Evolutionary conservation across 1,140 invertebrate genomes (phyloP), one percentile per base, ranked within the genome.

Genomic region (Eriosoma lanigerum): DNA sequence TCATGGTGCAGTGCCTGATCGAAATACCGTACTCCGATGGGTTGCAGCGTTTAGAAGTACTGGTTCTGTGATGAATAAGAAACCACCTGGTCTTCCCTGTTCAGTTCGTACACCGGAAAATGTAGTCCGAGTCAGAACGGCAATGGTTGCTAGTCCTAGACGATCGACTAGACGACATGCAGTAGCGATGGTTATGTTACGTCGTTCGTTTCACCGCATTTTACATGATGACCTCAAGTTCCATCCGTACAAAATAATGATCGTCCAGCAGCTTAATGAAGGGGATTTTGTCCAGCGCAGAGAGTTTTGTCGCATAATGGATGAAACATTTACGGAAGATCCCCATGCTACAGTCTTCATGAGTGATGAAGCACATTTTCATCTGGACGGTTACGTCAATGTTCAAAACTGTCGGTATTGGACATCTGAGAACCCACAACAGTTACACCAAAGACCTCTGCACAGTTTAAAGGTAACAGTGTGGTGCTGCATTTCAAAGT

Each of bases 291-390:
- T 46, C 48, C 50, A 78, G 26, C 21, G 80, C 38, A 81, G 58
- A 26, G 29, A 38, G 81, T 82, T 82, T 73, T 80, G 76, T 80
- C 38, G 60, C 52, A 80, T 60, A 44, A 62, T 60, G 52, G 38
- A 80, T 56, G 15, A 62, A 60, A 80, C 60, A 32, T 62, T 62
- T 38, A 60, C 54, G 29, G 29, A 54, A 26, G 52, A 62, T 60
- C 76, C 76, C 58, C 1, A 32, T 29, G 21, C 29, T 62, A 62
- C 21, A 62, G 46, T 84, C 48, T 83, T 84, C 72, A 64, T 82
- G 56, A 84, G 83, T 70, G 84, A 85, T 82, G 85, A 86, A 83
- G 84, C 83, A 80, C 83, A 85, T 83, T 86, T 85, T 81, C 82
- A 84, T 82, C 81, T 85, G 26, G 83, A 83, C 82, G 84, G 84